Base-by-base conservation (phyloP, 1,140 invertebrate species). In the Aphaenogaster floridana region DNA sequence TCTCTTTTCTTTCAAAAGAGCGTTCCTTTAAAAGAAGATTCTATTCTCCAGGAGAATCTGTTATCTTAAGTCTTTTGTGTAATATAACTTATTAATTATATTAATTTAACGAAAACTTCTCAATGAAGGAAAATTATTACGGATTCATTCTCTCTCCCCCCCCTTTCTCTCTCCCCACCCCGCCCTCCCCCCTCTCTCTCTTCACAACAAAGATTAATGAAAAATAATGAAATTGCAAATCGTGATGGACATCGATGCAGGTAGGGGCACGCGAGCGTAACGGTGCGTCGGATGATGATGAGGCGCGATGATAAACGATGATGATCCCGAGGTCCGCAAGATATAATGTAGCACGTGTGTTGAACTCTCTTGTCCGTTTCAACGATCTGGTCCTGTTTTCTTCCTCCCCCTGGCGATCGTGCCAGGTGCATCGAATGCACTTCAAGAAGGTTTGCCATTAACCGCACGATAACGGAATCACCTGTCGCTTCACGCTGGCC, bases 141-240 rank as follows among this genome's bases (percentile, higher is more conserved):
- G 28, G n/a, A 66, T 66, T 42, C 17, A 39, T 66, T 45, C 3
- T 15, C 52, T 57, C 9, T 76, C 11, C 7, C 2, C 21, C 66
- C 50, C 45, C 2, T 39, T 52, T 6, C 13, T 61, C 45, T 79
- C 34, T 50, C 17, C 66, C 45, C 21, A 21, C 21, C 2, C 21
- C 66, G 50, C 42, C 2, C 39, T 45, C 50, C 7, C 7, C 2
- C 9, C 13, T 48, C 7, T 39, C 7, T 64, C 8, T 79, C 17
- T 66, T 8, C 7, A 39, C 34, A 80, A 80, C 13, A 39, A 54
- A 28, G 54, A 52, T 77, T 84, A 84, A 84, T 78, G 76, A 66
- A 86, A 86, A 86, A 64, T 86, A 86, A 86, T 80, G 76, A 86
- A 86, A 86, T 68, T 86, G 84, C 39, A 80, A 66, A 84, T 63